A percentile compares a stretch with the other conserved stretches of the same genome.
Evolutionary conservation across 2,888 invertebrate genomes (phyloP).

Genomic region (Drosophila mayaguana): DNA sequence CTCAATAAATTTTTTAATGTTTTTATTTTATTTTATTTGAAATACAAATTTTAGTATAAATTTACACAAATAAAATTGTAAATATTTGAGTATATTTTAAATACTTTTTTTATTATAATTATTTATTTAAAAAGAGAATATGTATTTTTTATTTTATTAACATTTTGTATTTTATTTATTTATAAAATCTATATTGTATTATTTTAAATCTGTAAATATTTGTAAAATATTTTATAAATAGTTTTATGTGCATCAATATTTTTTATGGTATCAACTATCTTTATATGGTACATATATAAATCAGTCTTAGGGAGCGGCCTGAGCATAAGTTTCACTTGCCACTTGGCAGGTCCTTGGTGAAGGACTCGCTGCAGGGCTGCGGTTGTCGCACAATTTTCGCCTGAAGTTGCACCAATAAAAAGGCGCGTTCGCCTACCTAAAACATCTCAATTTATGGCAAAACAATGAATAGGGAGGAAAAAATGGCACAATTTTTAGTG

Average conservation of each 20-base stretch:
- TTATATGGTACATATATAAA: background rate
- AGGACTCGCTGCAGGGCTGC: slow-evolving; percentile 52
- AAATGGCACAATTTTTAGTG: slow-evolving; percentile 82
- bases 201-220: background rate
- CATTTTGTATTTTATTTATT: too few species aligned
- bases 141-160: too few species aligned
- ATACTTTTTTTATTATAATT: too few species aligned
- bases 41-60: too few species aligned
- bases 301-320: background rate
- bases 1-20: too few species aligned
- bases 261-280: slow-evolving; percentile 1
- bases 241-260: slow-evolving; percentile 3
- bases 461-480: background rate
- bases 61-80: too few species aligned
- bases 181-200: background rate
- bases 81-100: too few species aligned
- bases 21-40: too few species aligned
- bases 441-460: slow-evolving; percentile 1
- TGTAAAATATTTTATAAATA: slow-evolving; percentile 9
- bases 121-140: too few species aligned
- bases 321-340: background rate
- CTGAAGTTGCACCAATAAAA: slow-evolving; percentile 78
- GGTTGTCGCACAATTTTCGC: slow-evolving; percentile 60
- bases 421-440: slow-evolving; percentile 60
- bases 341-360: slow-evolving; percentile 19